Evolutionary conservation across 2,797 vertebrate genomes (phyloP).

Genomic region (Miichthys miiuy): DNA sequence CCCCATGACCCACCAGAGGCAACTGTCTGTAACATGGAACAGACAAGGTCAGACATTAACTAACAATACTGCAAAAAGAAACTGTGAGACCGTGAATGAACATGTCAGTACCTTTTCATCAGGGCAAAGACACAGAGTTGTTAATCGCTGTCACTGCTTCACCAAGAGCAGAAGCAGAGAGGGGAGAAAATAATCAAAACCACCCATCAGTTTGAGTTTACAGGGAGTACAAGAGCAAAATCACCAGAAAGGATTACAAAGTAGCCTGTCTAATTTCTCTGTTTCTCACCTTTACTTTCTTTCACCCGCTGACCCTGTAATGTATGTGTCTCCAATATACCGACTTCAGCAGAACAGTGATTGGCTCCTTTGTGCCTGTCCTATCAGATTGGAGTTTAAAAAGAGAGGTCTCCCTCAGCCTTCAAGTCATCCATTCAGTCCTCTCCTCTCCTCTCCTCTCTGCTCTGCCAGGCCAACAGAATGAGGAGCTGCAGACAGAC

Average conservation of each 20-base stretch:
- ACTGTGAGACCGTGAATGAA: conserved; percentile 31
- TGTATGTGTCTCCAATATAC: conserved; percentile 70
- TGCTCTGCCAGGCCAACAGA: conserved; percentile 45
- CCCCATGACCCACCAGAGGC: conserved; percentile 17
- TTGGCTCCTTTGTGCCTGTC: conserved; percentile 73
- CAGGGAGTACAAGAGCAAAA: conserved; percentile 13
- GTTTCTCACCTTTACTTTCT: conserved; percentile 53
- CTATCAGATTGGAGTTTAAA: conserved; percentile 70
- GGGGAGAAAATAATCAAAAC: conserved; percentile 30
- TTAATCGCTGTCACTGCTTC: conserved; percentile 25
- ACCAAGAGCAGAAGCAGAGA: conserved; percentile 19
- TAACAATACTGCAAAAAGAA: conserved; percentile 20
- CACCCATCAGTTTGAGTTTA: conserved; percentile 40
- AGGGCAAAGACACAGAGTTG: conserved; percentile 1
- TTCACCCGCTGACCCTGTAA: conserved; percentile 52
- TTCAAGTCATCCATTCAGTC: conserved; percentile 55
- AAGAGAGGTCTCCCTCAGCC: conserved; percentile 61
- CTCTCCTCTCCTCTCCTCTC: conserved; percentile 17
- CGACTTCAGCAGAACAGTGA: conserved; percentile 69
- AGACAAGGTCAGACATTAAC: conserved; percentile 30
- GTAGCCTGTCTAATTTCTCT: conserved; percentile 45
- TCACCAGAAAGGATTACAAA: conserved; percentile 24
- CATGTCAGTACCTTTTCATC: conserved; percentile 38
- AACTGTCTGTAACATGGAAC: conserved; percentile 31
- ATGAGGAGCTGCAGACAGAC: conserved; percentile 56